phyloP scores from a whole-genome alignment of 2,888 invertebrate species.

The Eristalis pertinax region DNA sequence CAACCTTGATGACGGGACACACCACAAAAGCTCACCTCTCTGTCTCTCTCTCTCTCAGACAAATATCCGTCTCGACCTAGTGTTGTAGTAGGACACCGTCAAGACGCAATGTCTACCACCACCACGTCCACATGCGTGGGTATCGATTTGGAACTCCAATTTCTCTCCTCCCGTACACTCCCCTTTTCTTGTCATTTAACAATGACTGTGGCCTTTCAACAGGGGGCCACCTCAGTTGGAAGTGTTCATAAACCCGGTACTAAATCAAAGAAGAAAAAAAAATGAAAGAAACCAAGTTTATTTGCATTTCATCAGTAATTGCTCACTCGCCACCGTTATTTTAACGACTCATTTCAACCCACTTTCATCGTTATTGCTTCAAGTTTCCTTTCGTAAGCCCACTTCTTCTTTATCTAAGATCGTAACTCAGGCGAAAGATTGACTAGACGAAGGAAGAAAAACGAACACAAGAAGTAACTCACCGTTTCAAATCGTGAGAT shows the following conservation, averaged over 20 bases:
- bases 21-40: background rate
- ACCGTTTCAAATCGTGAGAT: conserved; percentile 49
- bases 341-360: conserved; percentile 64
- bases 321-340: conserved; percentile 60
- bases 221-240: background rate
- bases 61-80: background rate
- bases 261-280: background rate
- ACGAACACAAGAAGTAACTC: conserved; percentile 30
- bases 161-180: background rate
- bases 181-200: background rate
- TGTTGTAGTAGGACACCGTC: background rate
- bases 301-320: conserved; percentile 66
- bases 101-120: background rate
- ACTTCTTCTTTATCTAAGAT: conserved; percentile 65
- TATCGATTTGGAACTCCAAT: background rate
- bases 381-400: conserved; percentile 66
- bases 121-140: background rate
- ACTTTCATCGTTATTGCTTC: conserved; percentile 53
- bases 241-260: background rate
- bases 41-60: background rate
- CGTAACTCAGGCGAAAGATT: conserved; percentile 32
- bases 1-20: background rate
- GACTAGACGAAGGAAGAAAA: conserved; percentile 36
- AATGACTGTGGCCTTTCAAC: background rate
- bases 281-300: conserved; percentile 4